phyloP scores from a whole-genome alignment of 2,888 invertebrate genomes.

The Branchellion lobata region DNA sequence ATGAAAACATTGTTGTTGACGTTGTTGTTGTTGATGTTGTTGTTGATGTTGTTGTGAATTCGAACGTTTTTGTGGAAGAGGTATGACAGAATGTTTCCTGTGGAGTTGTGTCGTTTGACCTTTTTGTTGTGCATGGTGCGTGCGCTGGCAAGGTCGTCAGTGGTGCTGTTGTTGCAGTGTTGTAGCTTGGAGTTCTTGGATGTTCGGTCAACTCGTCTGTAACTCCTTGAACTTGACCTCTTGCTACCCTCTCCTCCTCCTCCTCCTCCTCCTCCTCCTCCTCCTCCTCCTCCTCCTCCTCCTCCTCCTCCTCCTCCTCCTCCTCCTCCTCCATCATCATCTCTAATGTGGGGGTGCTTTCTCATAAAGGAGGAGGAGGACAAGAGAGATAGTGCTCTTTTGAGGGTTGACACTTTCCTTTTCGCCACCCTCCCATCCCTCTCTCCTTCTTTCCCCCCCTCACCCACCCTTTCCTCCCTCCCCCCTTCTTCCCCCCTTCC shows the following conservation, averaged over 20 bases:
- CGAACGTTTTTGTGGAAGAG: not conserved
- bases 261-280: too few species aligned
- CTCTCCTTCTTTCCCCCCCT: not conserved
- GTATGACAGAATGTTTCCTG: constrained; percentile 59
- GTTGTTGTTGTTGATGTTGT: not conserved
- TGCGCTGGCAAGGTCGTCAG: not conserved
- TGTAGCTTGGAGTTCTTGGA: too few species aligned
- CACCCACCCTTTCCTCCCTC: too few species aligned
- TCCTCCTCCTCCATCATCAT: too few species aligned
- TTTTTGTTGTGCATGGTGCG: not conserved
- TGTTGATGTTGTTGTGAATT: not conserved
- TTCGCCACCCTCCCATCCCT: not conserved
- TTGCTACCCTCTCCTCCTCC: too few species aligned
- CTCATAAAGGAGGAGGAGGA: not conserved
- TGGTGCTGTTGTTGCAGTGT: not conserved
- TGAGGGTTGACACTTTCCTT: not conserved
- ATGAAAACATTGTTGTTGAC: not conserved
- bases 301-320: too few species aligned
- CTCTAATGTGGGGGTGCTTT: not conserved
- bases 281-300: too few species aligned
- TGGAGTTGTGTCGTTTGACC: constrained; percentile 61
- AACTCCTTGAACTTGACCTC: too few species aligned
- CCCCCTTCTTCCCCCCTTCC: too few species aligned
- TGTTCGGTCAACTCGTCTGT: too few species aligned
- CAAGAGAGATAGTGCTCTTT: not conserved